Base-by-base conservation (phyloP, 2,797 vertebrate species). In the Myiotriccus ornatus region DNA sequence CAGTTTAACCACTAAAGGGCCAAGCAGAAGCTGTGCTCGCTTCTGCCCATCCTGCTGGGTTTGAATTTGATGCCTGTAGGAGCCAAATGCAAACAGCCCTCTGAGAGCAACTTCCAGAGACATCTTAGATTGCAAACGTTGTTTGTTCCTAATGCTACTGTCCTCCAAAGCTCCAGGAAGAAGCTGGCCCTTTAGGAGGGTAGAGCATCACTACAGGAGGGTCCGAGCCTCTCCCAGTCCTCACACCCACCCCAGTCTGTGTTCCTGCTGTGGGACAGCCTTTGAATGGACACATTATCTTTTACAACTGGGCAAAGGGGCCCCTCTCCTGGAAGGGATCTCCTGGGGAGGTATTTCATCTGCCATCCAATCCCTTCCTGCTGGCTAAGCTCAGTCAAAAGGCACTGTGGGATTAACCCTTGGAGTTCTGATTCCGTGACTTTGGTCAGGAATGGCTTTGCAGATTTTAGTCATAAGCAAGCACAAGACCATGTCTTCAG, bases 291-390 rank as follows among this genome's bases (percentile, higher is more conserved):
- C 70, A 34, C 19, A 0, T 65, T 80, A 86, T 85, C 76, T 93
- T 81, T 81, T 67, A 84, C 84, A 85, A 30, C 28, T 35, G 59
- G 62, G 69, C 19, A 49, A 83, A 81, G 87, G 67, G 82, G 77
- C 85, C 63, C 41, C 78, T 87, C 53, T 94, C 89, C 81, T 84
- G 56, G 76, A 94, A 90, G 25, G 84, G 52, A 37, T 65, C 79
- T 94, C 84, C 49, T 84, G 79, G 34, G 76, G 53, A 84, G 57
- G 23, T 59, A 63, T 86, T 94, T 88, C 83, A n/a, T 83, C 80
- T 91, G 85, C 93, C 67, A 87, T 90, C 80, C 85, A 79, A 44
- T 91, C 80, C 76, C 59, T 74, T 93, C 46, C 56, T 88, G 41
- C 56, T 93, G 80, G 21, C 59, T 90, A 39, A 88, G 0, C n/a